These are phyloP conservation scores for Trichonephila inaurata DNA, from an alignment of 1,140 invertebrate species.

Conservation along the genomic window DNA sequence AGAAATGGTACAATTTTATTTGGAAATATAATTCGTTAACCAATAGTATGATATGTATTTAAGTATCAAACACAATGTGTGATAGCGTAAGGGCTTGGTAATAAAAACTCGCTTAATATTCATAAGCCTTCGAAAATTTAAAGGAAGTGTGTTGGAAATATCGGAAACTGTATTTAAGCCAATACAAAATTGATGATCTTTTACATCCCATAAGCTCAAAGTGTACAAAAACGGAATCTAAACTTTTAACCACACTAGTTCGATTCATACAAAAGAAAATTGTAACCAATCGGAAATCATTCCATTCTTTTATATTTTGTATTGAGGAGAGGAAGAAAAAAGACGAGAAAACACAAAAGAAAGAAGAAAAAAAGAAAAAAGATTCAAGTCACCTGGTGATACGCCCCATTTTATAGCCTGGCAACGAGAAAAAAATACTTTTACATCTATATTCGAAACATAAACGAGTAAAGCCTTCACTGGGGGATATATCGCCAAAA, in stretches of 20 bases:
- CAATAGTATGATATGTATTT: too few relatives aligned
- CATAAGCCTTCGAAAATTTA: too few relatives aligned
- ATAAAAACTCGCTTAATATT: too few relatives aligned
- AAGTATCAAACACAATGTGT: too few relatives aligned
- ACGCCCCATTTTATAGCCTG: conserved; percentile 11
- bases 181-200: neutral
- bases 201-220: neutral
- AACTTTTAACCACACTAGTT: conserved; percentile 33
- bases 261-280: conserved; percentile 3
- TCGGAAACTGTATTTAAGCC: neutral
- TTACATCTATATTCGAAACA: conserved; percentile 50
- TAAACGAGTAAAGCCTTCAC: conserved; percentile 26
- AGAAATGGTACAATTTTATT: too few relatives aligned
- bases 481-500: neutral
- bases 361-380: neutral
- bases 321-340: neutral
- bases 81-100: too few relatives aligned
- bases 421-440: conserved; percentile 27
- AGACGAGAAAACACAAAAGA: neutral
- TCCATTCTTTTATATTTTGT: neutral
- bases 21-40: too few relatives aligned
- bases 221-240: neutral
- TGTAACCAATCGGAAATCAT: conserved; percentile 15
- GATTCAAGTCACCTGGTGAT: conserved; percentile 20
- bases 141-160: neutral